Percentiles rank a stretch among this genome's conserved stretches.
phyloP scores from a whole-genome alignment of 2,113 vertebrate genomes.

The Dinomys branickii region DNA sequence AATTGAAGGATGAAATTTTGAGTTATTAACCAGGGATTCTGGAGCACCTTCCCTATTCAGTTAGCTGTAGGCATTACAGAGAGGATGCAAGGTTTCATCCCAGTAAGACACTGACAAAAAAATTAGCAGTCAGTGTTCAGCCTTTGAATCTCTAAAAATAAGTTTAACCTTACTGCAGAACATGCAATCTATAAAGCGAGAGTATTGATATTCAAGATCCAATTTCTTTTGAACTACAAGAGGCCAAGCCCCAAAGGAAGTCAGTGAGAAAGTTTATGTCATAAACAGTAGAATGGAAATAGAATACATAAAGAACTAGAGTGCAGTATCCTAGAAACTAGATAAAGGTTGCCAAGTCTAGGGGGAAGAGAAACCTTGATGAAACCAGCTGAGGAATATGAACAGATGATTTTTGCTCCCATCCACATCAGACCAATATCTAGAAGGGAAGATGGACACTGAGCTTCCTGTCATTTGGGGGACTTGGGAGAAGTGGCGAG shows the following conservation, averaged over 20 bases:
- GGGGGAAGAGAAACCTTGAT: not conserved
- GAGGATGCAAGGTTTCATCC: not conserved
- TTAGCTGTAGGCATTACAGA: not conserved
- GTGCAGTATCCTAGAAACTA: not conserved
- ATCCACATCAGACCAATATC: not conserved
- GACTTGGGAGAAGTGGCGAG: not conserved
- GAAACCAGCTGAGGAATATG: not conserved
- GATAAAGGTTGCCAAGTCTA: not conserved
- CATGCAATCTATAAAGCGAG: slow-evolving; percentile 46
- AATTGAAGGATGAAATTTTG: slow-evolving; percentile 19
- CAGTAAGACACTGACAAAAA: slow-evolving; percentile 23
- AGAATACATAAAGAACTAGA: not conserved
- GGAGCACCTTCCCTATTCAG: not conserved
- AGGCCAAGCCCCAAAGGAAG: slow-evolving; percentile 8
- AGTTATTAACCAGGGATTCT: not conserved
- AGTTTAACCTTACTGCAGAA: slow-evolving; percentile 39
- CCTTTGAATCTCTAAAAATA: slow-evolving; percentile 63
- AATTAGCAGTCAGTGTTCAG: slow-evolving; percentile 16
- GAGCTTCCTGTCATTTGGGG: not conserved
- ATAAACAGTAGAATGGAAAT: slow-evolving; percentile 25
- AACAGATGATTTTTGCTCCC: not conserved
- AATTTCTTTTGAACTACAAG: slow-evolving; percentile 46
- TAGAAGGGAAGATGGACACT: no score
- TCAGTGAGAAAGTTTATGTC: not conserved
- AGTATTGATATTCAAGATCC: slow-evolving; percentile 47